Evolutionary conservation across 2,888 invertebrate genomes (phyloP).

Genomic region (Polyommatus iphigenia): DNA sequence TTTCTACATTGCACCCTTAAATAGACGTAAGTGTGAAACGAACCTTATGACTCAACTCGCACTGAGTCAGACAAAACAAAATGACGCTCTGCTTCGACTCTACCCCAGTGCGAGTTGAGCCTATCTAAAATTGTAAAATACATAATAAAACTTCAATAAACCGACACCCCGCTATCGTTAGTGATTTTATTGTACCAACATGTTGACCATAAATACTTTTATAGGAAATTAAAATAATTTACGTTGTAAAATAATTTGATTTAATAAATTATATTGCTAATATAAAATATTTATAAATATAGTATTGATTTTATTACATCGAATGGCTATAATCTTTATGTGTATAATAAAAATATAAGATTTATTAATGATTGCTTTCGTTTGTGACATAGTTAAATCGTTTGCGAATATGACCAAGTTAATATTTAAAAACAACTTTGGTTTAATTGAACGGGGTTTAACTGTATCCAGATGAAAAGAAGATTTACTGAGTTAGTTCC

Average conservation of each 20-base stretch:
- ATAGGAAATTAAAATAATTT: constrained; percentile 15
- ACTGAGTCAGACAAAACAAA: no score
- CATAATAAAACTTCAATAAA: constrained; percentile 22
- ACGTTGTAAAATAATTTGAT: constrained; percentile 25
- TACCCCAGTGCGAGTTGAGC: constrained; percentile 2
- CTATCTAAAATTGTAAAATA: constrained; percentile 13
- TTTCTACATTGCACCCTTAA: neutral
- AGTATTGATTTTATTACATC: constrained; percentile 22
- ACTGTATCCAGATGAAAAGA: neutral
- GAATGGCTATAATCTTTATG: constrained; percentile 8
- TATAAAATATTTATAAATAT: constrained; percentile 5
- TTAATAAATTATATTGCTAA: constrained; percentile 16
- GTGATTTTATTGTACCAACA: constrained; percentile 34
- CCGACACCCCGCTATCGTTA: constrained; percentile 29
- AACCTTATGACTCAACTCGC: neutral
- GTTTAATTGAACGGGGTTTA: neutral
- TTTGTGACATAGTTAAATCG: neutral
- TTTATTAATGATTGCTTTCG: neutral
- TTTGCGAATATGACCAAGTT: neutral
- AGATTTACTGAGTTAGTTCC: neutral
- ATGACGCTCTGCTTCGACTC: no score
- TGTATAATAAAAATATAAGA: constrained; percentile 12
- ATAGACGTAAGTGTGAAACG: neutral
- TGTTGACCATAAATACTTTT: constrained; percentile 32
- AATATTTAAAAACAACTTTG: neutral